These are phyloP conservation scores for Drosophila orena DNA, from an alignment of 1,140 invertebrate genomes.

Conservation along the genomic window DNA sequence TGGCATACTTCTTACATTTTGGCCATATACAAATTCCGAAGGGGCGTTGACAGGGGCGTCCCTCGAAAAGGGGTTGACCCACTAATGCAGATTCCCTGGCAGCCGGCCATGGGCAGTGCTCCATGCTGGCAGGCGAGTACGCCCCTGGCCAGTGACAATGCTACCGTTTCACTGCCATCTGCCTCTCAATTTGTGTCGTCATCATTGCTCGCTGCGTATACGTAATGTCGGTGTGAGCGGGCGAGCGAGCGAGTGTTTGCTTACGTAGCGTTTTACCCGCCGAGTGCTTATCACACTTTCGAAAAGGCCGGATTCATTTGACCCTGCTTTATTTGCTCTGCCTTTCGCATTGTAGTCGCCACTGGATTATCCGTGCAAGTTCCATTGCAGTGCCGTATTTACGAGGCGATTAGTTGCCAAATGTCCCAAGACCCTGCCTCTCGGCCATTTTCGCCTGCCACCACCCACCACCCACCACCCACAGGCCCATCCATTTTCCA, in stretches of 20 bases:
- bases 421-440: neutral
- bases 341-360: constrained; percentile 23
- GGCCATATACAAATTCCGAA: constrained; percentile 43
- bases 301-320: constrained; percentile 41
- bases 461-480: neutral
- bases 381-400: constrained; percentile 62
- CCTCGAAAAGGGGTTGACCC: constrained; percentile 4
- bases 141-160: constrained; percentile 56
- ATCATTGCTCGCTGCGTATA: constrained; percentile 64
- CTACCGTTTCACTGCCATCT: constrained; percentile 74
- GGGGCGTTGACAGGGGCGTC: constrained; percentile 31
- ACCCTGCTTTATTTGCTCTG: constrained; percentile 56
- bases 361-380: constrained; percentile 40
- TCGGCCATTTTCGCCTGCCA: constrained; percentile 2
- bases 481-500: neutral
- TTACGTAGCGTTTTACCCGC: constrained; percentile 54
- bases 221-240: constrained; percentile 50
- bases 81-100: constrained; percentile 21
- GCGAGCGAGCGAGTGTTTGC: constrained; percentile 47
- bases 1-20: constrained; percentile 28
- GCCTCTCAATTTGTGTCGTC: constrained; percentile 67
- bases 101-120: no score
- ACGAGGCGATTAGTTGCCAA: constrained; percentile 68
- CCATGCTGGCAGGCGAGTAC: neutral
- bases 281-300: constrained; percentile 37